Conservation (phyloP, 1,140 invertebrate genomes). For the Saccostrea echinata region DNA sequence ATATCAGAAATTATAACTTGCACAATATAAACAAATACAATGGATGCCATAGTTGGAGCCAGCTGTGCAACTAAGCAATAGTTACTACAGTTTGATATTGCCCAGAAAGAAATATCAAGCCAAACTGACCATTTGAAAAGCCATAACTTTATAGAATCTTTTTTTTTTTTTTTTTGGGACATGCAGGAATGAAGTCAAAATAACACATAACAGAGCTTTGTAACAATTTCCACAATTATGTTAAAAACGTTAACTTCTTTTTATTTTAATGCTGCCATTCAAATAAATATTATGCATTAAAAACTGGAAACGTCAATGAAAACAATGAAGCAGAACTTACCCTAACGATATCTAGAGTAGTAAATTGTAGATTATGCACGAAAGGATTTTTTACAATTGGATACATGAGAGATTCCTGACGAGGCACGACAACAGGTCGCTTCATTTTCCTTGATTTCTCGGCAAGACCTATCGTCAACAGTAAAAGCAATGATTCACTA, state of each 20-base stretch:
- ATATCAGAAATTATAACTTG: no score
- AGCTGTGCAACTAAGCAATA: no score
- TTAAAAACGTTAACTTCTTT: not conserved
- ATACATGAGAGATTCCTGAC: constrained; percentile 66
- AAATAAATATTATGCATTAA: not conserved
- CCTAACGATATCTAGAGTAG: constrained; percentile 66
- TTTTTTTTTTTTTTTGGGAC: no score
- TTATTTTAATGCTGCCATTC: not conserved
- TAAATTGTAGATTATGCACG: constrained; percentile 67
- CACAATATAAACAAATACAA: no score
- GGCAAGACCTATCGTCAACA: not conserved
- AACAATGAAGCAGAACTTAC: constrained; percentile 50
- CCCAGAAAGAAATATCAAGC: no score
- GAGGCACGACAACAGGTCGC: constrained; percentile 58
- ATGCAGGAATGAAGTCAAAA: no score
- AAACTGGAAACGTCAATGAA: not conserved
- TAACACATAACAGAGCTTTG: no score
- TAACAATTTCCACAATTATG: no score
- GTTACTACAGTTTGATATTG: no score
- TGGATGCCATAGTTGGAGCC: no score
- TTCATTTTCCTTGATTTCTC: constrained; percentile 62
- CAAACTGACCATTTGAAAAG: no score
- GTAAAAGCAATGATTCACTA: constrained; percentile 4
- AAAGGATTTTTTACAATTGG: constrained; percentile 74
- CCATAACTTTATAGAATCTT: no score